A percentile compares a stretch with the other conserved stretches of the same genome.
phyloP scores from a whole-genome alignment of 2,888 invertebrate genomes.

The Drosophila siamana region DNA sequence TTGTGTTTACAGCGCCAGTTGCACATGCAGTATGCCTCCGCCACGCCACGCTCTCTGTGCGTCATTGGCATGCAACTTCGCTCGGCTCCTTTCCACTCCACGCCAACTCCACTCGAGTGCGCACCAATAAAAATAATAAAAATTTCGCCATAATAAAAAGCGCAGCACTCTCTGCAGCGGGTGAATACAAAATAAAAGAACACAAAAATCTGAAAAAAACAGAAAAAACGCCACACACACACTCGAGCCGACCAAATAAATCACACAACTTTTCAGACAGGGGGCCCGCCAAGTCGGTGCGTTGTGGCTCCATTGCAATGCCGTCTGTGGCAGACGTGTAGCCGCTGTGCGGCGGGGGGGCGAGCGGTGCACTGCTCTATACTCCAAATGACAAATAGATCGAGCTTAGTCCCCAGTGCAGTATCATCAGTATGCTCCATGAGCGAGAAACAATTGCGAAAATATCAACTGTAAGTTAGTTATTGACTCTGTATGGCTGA shows the following conservation, averaged over 20 bases:
- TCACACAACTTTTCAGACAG: constrained; percentile 76
- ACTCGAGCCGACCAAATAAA: constrained; percentile 71
- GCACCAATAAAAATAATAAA: constrained; percentile 75
- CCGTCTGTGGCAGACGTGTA: constrained; percentile 40
- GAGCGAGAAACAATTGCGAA: not conserved
- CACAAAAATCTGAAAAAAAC: constrained; percentile 21
- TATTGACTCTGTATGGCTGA: not conserved
- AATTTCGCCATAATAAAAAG: constrained; percentile 74
- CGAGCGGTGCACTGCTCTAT: not conserved
- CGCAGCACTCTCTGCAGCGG: constrained; percentile 59
- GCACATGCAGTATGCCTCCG: not conserved
- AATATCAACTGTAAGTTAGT: constrained; percentile 6
- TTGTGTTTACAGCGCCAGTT: constrained; percentile 50
- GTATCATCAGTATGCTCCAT: not conserved
- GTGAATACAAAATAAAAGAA: constrained; percentile 35
- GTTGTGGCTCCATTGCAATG: not conserved
- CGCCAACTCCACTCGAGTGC: constrained; percentile 69
- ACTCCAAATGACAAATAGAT: constrained; percentile 27
- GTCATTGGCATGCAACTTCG: constrained; percentile 62
- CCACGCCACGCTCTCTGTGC: constrained; percentile 24
- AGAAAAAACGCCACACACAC: constrained; percentile 25
- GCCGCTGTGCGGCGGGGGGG: not conserved
- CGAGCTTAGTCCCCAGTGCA: constrained; percentile 7
- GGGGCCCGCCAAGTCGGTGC: constrained; percentile 59
- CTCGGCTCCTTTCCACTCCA: constrained; percentile 44